Percentiles rank a stretch among this genome's conserved stretches.
Evolutionary conservation across 2,888 invertebrate species (phyloP).

Genomic region (Acronicta alni): DNA sequence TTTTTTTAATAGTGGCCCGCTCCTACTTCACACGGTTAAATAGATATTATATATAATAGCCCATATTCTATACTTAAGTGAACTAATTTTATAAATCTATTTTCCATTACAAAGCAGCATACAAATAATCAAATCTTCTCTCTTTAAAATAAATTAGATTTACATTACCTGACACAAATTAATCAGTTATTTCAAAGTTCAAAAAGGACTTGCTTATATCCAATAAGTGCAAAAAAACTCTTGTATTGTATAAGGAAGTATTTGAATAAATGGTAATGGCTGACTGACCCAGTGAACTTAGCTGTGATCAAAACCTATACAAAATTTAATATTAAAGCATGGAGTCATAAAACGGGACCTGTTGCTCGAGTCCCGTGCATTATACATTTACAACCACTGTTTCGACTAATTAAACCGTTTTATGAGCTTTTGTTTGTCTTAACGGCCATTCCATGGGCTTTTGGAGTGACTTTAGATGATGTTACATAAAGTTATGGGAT

Average conservation of each 20-base stretch:
- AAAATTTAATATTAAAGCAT: constrained; percentile 55
- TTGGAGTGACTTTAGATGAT: constrained; percentile 51
- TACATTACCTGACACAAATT: too few relatives aligned
- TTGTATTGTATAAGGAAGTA: constrained; percentile 9
- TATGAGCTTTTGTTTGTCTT: constrained; percentile 68
- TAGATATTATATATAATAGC: too few relatives aligned
- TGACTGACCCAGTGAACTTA: constrained; percentile 51
- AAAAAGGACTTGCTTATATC: not conserved
- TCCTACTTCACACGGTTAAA: too few relatives aligned
- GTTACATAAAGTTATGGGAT: constrained; percentile 41
- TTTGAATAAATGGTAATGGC: constrained; percentile 29
- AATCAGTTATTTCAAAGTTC: not conserved
- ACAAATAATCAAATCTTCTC: too few relatives aligned
- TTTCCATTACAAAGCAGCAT: too few relatives aligned
- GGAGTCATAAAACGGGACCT: constrained; percentile 57
- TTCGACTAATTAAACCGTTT: constrained; percentile 69
- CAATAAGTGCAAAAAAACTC: not conserved
- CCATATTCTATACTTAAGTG: too few relatives aligned
- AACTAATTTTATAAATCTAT: too few relatives aligned
- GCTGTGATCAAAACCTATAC: constrained; percentile 34
- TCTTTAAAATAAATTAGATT: too few relatives aligned
- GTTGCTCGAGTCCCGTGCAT: constrained; percentile 55
- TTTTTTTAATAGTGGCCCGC: too few relatives aligned
- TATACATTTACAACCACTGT: constrained; percentile 60
- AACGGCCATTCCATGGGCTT: constrained; percentile 49